These are phyloP conservation scores for Parascotia fuliginaria DNA, from an alignment of 2,888 invertebrate species.

Conservation along the genomic window DNA sequence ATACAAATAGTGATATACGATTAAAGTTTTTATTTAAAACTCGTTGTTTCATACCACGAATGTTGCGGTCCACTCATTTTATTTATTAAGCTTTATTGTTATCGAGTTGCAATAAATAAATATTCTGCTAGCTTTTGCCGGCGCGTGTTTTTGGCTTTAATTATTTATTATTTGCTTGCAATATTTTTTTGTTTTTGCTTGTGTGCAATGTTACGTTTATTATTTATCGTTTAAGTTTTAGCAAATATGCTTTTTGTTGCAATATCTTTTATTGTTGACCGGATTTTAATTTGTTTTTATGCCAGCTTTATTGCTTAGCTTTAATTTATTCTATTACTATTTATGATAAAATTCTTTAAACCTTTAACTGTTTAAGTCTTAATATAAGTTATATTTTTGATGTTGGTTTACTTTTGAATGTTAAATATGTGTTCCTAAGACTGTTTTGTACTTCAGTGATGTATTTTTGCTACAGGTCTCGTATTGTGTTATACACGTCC, in stretches of 20 bases:
- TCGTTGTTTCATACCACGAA: not conserved
- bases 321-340: conserved; percentile 9
- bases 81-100: conserved; percentile 17
- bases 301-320: conserved; percentile 33
- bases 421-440: too few relatives aligned
- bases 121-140: conserved; percentile 24
- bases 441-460: too few relatives aligned
- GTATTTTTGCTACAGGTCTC: too few relatives aligned
- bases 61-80: not conserved
- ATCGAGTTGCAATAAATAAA: conserved; percentile 30
- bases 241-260: conserved; percentile 28
- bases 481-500: too few relatives aligned
- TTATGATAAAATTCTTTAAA: not conserved
- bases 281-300: conserved; percentile 32
- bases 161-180: conserved; percentile 37
- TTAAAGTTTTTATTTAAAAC: not conserved
- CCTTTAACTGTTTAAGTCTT: not conserved
- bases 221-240: conserved; percentile 10
- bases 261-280: conserved; percentile 28
- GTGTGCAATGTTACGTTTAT: conserved; percentile 23
- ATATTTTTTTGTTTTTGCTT: conserved; percentile 30
- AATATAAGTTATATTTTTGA: not conserved
- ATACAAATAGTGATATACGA: not conserved
- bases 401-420: not conserved
- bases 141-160: conserved; percentile 12